Conservation (phyloP, 2,797 vertebrate species). For the Mastacembelus armatus region DNA sequence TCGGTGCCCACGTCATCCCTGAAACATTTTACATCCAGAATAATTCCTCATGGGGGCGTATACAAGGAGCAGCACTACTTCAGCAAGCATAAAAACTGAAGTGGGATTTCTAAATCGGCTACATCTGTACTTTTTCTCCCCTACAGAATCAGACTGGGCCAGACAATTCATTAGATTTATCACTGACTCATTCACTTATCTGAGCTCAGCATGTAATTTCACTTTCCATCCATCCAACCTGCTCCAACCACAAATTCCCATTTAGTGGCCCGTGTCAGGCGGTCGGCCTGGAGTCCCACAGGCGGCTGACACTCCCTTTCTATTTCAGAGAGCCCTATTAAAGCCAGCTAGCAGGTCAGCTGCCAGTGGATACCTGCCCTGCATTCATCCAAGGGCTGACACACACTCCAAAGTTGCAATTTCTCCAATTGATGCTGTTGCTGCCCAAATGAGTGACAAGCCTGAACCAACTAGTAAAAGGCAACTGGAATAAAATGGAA, state of each 20-base stretch:
- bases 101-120: slow-evolving; percentile 24
- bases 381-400: slow-evolving; percentile 42
- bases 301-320: slow-evolving; percentile 36
- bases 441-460: slow-evolving; percentile 18
- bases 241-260: slow-evolving; percentile 57
- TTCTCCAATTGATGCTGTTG: slow-evolving; percentile 15
- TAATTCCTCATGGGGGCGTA: background rate
- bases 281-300: slow-evolving; percentile 46
- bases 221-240: slow-evolving; percentile 58
- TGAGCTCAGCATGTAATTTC: slow-evolving; percentile 61
- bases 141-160: slow-evolving; percentile 25
- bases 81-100: background rate
- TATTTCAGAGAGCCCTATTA: slow-evolving; percentile 61
- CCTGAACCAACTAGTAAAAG: slow-evolving; percentile 1
- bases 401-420: slow-evolving; percentile 25
- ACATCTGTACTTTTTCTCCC: slow-evolving; percentile 18
- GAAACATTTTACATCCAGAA: background rate
- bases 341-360: slow-evolving; percentile 39
- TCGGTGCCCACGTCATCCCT: background rate
- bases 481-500: background rate
- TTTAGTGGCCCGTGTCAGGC: slow-evolving; percentile 50
- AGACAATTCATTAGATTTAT: slow-evolving; percentile 63
- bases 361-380: slow-evolving; percentile 25
- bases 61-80: background rate
- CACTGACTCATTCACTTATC: slow-evolving; percentile 61